phyloP scores from a whole-genome alignment of 2,113 vertebrate genomes.

The Narcine bancroftii region DNA sequence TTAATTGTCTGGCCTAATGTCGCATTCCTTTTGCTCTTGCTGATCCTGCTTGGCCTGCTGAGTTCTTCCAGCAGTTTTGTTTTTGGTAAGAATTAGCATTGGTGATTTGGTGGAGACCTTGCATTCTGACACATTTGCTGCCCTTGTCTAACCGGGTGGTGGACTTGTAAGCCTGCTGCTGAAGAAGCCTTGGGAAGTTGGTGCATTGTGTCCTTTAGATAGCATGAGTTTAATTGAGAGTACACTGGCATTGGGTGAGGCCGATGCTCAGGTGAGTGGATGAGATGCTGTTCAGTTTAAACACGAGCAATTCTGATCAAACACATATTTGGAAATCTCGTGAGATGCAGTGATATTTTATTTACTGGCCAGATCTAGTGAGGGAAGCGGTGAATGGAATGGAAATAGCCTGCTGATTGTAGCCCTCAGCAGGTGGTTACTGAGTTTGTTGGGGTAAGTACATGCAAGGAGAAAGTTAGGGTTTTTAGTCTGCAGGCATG shows the following conservation, averaged over 20 bases:
- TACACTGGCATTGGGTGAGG: background rate
- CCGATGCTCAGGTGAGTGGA: background rate
- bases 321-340: background rate
- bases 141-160: background rate
- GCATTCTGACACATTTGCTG: background rate
- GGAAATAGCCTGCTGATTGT: background rate
- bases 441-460: background rate
- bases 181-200: background rate
- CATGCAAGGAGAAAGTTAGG: background rate
- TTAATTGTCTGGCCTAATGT: too few species aligned
- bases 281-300: background rate
- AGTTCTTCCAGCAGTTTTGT: background rate
- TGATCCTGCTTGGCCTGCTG: background rate
- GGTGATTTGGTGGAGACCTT: background rate
- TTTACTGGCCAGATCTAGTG: background rate
- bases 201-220: background rate
- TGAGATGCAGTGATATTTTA: background rate
- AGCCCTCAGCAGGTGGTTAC: too few species aligned
- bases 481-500: too few species aligned
- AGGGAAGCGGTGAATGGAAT: background rate
- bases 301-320: background rate
- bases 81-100: too few species aligned
- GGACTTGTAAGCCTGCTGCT: background rate
- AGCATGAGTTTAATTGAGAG: background rate
- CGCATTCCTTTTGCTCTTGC: too few species aligned